Conservation (phyloP, 2,888 invertebrate species). For the Pseudococcus jackbeardsleyi region DNA sequence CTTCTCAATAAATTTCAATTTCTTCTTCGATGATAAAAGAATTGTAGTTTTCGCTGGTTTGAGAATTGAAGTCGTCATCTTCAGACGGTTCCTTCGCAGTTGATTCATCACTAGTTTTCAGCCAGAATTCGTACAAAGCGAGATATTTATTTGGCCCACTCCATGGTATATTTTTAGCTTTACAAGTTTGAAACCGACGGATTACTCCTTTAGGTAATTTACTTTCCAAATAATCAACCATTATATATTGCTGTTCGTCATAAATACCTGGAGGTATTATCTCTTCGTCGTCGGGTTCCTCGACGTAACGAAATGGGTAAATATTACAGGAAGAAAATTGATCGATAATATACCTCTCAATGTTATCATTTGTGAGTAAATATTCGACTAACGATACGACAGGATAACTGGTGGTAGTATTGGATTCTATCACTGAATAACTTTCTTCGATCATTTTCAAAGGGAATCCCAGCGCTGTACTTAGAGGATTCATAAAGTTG, state of each 20-base stretch:
- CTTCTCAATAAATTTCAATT: not conserved
- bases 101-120: not conserved
- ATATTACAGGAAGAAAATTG: not conserved
- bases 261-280: not conserved
- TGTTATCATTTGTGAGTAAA: not conserved
- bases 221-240: not conserved
- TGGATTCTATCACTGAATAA: not conserved
- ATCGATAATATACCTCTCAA: not conserved
- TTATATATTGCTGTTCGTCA: not conserved
- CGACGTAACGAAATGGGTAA: not conserved
- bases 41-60: not conserved
- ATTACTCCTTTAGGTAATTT: not conserved
- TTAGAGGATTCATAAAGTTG: not conserved
- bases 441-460: not conserved
- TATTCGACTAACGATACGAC: constrained; percentile 3
- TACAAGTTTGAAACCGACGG: not conserved
- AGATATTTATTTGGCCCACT: not conserved
- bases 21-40: constrained; percentile 25
- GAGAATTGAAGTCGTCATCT: not conserved
- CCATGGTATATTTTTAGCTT: not conserved
- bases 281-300: not conserved
- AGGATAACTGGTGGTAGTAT: not conserved
- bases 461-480: not conserved
- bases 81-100: not conserved
- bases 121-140: constrained; percentile 15